A percentile compares a stretch with the other conserved stretches of the same genome.
These are phyloP conservation scores for Alligator mississippiensis DNA, from an alignment of 2,113 vertebrate species.

Conservation along the genomic window DNA sequence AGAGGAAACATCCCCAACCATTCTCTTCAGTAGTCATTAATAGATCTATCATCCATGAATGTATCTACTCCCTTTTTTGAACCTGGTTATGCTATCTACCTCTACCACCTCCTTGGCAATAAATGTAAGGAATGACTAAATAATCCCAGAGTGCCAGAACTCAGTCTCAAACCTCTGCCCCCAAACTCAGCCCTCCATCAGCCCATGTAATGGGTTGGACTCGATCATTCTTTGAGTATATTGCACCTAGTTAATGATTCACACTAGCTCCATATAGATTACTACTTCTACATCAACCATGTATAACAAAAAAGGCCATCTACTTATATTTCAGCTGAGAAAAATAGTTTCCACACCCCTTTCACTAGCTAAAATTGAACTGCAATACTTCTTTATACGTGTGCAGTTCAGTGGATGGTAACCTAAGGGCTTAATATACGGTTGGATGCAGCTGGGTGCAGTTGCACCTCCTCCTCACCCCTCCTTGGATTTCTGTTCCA, in stretches of 20 bases:
- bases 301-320: not conserved
- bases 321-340: conserved; percentile 35
- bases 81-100: too few relatives aligned
- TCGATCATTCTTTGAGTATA: not conserved
- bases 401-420: not conserved
- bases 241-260: not conserved
- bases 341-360: conserved; percentile 34
- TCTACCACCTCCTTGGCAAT: too few relatives aligned
- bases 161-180: too few relatives aligned
- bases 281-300: not conserved
- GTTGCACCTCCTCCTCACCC: not conserved
- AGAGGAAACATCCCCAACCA: too few relatives aligned
- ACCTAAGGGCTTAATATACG: conserved; percentile 12
- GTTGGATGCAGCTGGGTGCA: not conserved
- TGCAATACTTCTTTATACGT: not conserved
- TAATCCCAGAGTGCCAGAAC: too few relatives aligned
- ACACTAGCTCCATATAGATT: not conserved
- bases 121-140: too few relatives aligned
- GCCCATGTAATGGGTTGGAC: too few relatives aligned
- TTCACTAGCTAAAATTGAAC: conserved; percentile 2
- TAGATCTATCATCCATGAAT: too few relatives aligned
- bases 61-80: too few relatives aligned
- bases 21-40: too few relatives aligned
- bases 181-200: too few relatives aligned
- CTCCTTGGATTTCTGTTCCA: not conserved